A percentile compares a stretch with the other conserved stretches of the same genome.
Evolutionary conservation across 2,113 vertebrate species (phyloP).

Genomic region (Tenrec ecaudatus): DNA sequence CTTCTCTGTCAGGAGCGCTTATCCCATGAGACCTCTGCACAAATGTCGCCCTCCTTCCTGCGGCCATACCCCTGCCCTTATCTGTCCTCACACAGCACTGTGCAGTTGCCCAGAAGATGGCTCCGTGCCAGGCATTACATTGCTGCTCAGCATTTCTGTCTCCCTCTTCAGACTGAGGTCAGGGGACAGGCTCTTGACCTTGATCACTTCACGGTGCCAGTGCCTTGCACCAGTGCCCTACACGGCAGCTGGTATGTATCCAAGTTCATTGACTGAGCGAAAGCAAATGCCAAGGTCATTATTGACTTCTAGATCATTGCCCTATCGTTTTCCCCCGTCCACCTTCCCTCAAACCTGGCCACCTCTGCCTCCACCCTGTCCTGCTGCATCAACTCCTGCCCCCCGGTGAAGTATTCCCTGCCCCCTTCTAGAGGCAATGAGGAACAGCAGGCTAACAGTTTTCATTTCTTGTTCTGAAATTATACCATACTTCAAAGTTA

Average conservation of each 20-base stretch:
- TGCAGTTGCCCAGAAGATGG: neutral
- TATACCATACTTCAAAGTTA: neutral
- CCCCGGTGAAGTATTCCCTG: neutral
- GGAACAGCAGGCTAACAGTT: neutral
- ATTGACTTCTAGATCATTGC: neutral
- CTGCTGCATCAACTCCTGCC: neutral
- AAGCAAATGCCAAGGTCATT: neutral
- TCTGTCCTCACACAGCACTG: accelerated
- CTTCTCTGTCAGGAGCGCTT: neutral
- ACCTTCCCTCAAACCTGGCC: accelerated
- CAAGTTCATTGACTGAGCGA: neutral
- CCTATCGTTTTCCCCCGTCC: neutral
- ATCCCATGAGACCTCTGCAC: neutral
- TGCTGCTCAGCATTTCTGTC: neutral
- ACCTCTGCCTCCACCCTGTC: accelerated
- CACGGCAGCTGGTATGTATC: neutral
- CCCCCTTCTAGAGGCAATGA: neutral
- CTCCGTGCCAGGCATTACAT: accelerated
- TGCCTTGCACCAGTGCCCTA: accelerated
- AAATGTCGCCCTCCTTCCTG: neutral
- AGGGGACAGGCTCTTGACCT: neutral
- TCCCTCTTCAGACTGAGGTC: neutral
- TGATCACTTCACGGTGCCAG: neutral
- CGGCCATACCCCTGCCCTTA: too few species aligned
- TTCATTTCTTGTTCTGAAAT: conserved; percentile 10